A percentile compares a stretch with the other conserved stretches of the same genome.
phyloP scores from a whole-genome alignment of 2,113 vertebrate species.

The Hydrolagus affinis region DNA sequence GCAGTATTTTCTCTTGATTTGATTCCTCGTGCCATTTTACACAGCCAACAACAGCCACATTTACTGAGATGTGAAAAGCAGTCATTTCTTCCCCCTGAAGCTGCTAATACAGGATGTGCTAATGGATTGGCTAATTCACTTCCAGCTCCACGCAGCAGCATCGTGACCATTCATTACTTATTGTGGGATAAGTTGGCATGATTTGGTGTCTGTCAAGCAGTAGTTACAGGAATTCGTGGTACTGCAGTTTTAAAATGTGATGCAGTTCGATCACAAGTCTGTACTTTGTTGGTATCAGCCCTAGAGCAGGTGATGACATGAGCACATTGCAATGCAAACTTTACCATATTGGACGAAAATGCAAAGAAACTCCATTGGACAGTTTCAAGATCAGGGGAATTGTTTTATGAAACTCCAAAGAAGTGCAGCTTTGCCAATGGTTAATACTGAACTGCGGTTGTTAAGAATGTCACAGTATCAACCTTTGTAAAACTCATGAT shows the following conservation, averaged over 20 bases:
- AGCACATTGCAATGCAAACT: not conserved
- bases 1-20: no score
- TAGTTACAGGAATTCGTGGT: not conserved
- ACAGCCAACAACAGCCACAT: not conserved
- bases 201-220: not conserved
- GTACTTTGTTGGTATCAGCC: not conserved
- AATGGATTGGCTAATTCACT: not conserved
- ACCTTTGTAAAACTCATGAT: not conserved
- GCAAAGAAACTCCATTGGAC: not conserved
- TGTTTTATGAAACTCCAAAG: not conserved
- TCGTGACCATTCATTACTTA: not conserved
- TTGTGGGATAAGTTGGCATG: not conserved
- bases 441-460: no score
- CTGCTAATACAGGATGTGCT: not conserved
- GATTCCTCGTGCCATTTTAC: not conserved
- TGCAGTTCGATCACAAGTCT: not conserved
- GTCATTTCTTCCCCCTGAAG: not conserved
- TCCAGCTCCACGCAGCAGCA: not conserved
- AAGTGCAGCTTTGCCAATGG: slow-evolving; percentile 2
- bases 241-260: not conserved
- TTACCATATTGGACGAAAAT: not conserved
- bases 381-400: not conserved
- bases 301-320: not conserved
- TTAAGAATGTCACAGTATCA: slow-evolving; percentile 1
- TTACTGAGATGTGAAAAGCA: not conserved